Evolutionary conservation across 2,797 vertebrate species (phyloP).

Genomic region (Parauchenoglanis ngamensis): DNA sequence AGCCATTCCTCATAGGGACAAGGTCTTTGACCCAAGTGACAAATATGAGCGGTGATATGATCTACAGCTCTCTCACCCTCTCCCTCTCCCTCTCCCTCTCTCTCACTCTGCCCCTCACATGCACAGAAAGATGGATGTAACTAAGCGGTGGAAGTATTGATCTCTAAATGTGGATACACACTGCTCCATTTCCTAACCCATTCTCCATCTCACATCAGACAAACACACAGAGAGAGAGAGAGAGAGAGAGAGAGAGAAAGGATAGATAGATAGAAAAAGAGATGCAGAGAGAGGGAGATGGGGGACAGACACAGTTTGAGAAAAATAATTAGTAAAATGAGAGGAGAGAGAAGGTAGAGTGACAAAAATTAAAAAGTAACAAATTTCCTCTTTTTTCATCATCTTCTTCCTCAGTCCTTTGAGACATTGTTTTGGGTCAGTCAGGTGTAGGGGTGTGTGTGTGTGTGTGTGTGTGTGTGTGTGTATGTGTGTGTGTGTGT

Average conservation of each 20-base stretch:
- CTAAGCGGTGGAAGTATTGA: slow-evolving; percentile 66
- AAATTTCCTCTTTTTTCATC: no score
- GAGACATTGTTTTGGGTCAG: slow-evolving; percentile 6
- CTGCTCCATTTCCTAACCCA: slow-evolving; percentile 47
- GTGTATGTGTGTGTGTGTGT: not conserved
- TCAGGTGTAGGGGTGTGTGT: slow-evolving; percentile 1
- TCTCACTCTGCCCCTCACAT: slow-evolving; percentile 2
- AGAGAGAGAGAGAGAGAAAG: not conserved
- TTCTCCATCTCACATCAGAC: slow-evolving; percentile 29
- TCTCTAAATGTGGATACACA: slow-evolving; percentile 63
- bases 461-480: slow-evolving; percentile 1
- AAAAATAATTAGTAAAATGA: not conserved
- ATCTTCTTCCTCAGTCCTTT: slow-evolving; percentile 23
- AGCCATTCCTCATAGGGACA: slow-evolving; percentile 55
- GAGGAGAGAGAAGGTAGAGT: not conserved
- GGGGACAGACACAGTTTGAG: not conserved
- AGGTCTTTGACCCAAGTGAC: slow-evolving; percentile 61
- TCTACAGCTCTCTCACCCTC: slow-evolving; percentile 60
- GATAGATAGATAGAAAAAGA: not conserved
- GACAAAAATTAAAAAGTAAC: not conserved
- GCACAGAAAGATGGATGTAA: slow-evolving; percentile 63
- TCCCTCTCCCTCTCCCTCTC: slow-evolving; percentile 29
- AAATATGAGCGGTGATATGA: slow-evolving; percentile 59
- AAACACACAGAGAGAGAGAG: not conserved
- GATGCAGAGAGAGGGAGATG: not conserved